Percentiles rank a stretch among this genome's conserved stretches.
Conservation (phyloP, 2,113 vertebrate genomes). For the Oncorhynchus keta region DNA sequence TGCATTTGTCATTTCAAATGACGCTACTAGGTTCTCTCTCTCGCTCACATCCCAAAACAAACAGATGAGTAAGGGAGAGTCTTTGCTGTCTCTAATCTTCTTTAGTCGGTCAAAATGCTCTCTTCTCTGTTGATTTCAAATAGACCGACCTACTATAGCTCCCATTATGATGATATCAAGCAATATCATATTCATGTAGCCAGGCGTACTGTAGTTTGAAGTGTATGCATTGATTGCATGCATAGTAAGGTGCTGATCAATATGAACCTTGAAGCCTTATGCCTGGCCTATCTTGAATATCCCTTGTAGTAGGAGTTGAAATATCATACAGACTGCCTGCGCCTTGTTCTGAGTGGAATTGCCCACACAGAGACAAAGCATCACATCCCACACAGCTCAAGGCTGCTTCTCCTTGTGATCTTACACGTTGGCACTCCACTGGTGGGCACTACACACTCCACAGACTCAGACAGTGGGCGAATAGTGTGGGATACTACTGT, state of each 20-base stretch:
- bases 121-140: neutral
- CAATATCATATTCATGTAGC: too few species aligned
- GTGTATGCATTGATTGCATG: too few species aligned
- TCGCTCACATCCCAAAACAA: neutral
- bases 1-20: neutral
- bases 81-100: neutral
- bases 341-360: conserved; percentile 20
- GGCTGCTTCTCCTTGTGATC: conserved; percentile 39
- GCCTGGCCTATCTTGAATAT: conserved; percentile 18
- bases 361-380: conserved; percentile 56
- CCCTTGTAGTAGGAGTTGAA: conserved; percentile 19
- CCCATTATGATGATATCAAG: too few species aligned
- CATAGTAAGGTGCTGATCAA: neutral
- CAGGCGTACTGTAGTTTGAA: too few species aligned
- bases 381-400: conserved; percentile 53
- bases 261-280: neutral
- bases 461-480: neutral
- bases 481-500: conserved; percentile 13
- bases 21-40: neutral
- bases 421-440: conserved; percentile 34
- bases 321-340: neutral
- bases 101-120: too few species aligned
- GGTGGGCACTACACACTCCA: conserved; percentile 23
- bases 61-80: too few species aligned
- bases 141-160: too few species aligned